A percentile compares a stretch with the other conserved stretches of the same genome.
These are phyloP conservation scores for Aramus guarauna DNA, from an alignment of 2,113 vertebrate species.

Conservation along the genomic window DNA sequence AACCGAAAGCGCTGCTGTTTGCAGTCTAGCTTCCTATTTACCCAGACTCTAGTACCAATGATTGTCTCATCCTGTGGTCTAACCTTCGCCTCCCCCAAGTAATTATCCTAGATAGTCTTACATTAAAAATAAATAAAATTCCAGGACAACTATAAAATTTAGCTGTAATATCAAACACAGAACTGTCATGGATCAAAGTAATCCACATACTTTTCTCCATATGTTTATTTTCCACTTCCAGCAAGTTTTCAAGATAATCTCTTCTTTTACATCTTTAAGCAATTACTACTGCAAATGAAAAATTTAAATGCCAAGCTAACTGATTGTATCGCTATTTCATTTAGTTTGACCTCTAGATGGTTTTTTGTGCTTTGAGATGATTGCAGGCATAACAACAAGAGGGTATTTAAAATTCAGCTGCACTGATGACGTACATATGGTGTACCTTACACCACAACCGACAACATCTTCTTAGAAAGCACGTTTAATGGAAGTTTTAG, in stretches of 20 bases:
- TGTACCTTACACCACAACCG: background rate
- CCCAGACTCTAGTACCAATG: background rate
- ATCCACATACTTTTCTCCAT: background rate
- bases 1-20: slow-evolving; percentile 14
- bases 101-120: background rate
- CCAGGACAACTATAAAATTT: background rate
- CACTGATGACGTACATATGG: background rate
- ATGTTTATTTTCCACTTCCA: background rate
- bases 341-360: background rate
- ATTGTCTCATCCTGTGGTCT: background rate
- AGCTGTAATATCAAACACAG: background rate
- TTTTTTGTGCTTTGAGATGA: background rate
- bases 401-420: background rate
- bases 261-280: background rate
- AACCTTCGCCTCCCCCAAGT: background rate
- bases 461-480: background rate
- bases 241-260: background rate
- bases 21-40: background rate
- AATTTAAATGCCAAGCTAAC: background rate
- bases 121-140: background rate
- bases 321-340: background rate
- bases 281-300: background rate
- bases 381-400: background rate
- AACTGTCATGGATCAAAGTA: background rate
- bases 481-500: background rate